Evolutionary conservation across 2,888 invertebrate genomes (phyloP).

Genomic region (Melieria crassipennis): DNA sequence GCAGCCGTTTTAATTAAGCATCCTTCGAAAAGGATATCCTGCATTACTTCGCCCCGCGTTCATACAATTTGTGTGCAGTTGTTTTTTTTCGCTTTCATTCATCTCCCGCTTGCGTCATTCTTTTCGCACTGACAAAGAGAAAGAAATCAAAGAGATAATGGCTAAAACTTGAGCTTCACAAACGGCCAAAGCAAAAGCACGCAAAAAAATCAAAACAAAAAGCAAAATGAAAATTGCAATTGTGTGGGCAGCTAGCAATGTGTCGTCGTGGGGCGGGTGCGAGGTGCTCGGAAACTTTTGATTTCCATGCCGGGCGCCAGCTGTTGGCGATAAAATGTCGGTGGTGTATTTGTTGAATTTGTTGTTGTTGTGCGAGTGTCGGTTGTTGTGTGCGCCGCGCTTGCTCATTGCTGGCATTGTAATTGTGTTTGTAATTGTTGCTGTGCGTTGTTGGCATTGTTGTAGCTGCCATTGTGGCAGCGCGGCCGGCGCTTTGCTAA

Average conservation of each 20-base stretch:
- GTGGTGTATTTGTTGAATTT: too few species aligned
- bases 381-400: neutral
- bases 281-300: constrained; percentile 19
- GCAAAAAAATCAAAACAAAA: too few species aligned
- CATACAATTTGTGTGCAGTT: neutral
- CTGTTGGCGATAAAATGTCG: constrained; percentile 33
- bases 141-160: constrained; percentile 8
- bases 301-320: constrained; percentile 28
- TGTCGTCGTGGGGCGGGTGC: too few species aligned
- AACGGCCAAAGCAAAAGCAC: neutral
- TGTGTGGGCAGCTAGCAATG: too few species aligned
- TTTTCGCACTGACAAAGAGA: neutral
- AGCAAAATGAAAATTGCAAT: too few species aligned
- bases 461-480: neutral
- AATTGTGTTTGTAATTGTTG: constrained; percentile 23
- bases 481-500: constrained; percentile 25
- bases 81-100: neutral
- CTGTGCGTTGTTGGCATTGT: neutral
- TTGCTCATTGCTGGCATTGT: neutral
- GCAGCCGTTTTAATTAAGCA: constrained; percentile 38
- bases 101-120: neutral
- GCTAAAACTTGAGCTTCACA: neutral
- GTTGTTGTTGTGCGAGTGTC: too few species aligned
- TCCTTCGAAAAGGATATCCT: constrained; percentile 34
- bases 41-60: constrained; percentile 23